Conservation (phyloP, 2,888 invertebrate species). For the Gortyna flavago region DNA sequence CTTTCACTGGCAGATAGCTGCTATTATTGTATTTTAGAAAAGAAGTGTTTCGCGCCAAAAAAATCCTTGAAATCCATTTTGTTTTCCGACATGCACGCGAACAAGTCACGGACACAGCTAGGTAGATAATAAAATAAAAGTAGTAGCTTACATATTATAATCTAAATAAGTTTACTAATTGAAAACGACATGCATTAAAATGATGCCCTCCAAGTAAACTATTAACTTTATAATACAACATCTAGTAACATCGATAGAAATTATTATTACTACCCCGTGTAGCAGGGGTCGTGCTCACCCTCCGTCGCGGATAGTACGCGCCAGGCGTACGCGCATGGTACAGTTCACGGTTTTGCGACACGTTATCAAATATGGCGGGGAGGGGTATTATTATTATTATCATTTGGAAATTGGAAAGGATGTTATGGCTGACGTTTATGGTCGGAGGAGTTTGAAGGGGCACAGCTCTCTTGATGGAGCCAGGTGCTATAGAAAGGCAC, state of each 20-base stretch:
- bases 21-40: too few relatives aligned
- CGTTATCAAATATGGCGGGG: constrained; percentile 35
- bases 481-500: too few relatives aligned
- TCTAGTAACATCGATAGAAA: constrained; percentile 48
- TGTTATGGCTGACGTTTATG: constrained; percentile 3
- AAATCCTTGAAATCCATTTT: too few relatives aligned
- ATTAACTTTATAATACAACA: constrained; percentile 12
- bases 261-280: constrained; percentile 56
- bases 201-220: constrained; percentile 6
- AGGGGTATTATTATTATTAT: constrained; percentile 48
- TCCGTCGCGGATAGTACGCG: constrained; percentile 68
- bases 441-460: neutral
- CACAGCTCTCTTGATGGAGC: neutral
- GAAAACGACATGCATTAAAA: neutral
- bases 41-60: too few relatives aligned
- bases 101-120: too few relatives aligned
- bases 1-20: too few relatives aligned
- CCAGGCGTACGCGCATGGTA: constrained; percentile 68
- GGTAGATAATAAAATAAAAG: too few relatives aligned
- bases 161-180: neutral
- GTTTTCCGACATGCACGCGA: too few relatives aligned
- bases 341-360: constrained; percentile 59
- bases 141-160: too few relatives aligned
- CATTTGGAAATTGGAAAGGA: neutral
- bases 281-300: constrained; percentile 74